Conservation (phyloP, 2,797 vertebrate species). For the Labroides dimidiatus region DNA sequence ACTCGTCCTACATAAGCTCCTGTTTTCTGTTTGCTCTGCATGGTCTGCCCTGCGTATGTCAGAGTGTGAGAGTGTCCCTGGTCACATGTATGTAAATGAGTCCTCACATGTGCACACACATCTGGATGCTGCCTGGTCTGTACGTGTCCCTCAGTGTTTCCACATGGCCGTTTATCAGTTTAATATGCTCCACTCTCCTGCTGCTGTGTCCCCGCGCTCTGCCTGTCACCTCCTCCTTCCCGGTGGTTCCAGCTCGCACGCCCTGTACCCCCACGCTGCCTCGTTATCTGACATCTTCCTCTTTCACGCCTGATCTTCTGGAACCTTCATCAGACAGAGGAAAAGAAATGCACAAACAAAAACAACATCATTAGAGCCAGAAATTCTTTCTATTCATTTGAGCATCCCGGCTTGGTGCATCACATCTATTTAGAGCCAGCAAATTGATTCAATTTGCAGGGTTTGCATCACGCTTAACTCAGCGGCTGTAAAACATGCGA, state of each 20-base stretch:
- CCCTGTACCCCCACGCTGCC: constrained; percentile 1
- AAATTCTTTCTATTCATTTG: constrained; percentile 75
- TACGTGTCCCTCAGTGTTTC: constrained; percentile 27
- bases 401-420: constrained; percentile 65
- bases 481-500: constrained; percentile 62
- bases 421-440: constrained; percentile 79
- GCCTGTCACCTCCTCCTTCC: constrained; percentile 61
- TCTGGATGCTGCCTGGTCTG: constrained; percentile 29
- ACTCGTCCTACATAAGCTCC: too few species aligned
- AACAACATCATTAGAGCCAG: constrained; percentile 76
- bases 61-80: too few species aligned
- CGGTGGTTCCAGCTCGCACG: constrained; percentile 27
- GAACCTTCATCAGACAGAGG: constrained; percentile 65
- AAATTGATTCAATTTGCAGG: constrained; percentile 84
- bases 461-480: constrained; percentile 79
- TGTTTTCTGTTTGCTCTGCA: too few species aligned
- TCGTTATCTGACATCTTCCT: constrained; percentile 69
- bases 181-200: constrained; percentile 62
- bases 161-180: constrained; percentile 62
- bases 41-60: too few species aligned
- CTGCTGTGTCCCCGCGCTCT: constrained; percentile 50
- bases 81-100: constrained; percentile 1
- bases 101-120: constrained; percentile 3
- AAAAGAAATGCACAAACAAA: constrained; percentile 63
- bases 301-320: constrained; percentile 56